Conservation (phyloP, 2,797 vertebrate species). For the Percopsis omiscomaycus region DNA sequence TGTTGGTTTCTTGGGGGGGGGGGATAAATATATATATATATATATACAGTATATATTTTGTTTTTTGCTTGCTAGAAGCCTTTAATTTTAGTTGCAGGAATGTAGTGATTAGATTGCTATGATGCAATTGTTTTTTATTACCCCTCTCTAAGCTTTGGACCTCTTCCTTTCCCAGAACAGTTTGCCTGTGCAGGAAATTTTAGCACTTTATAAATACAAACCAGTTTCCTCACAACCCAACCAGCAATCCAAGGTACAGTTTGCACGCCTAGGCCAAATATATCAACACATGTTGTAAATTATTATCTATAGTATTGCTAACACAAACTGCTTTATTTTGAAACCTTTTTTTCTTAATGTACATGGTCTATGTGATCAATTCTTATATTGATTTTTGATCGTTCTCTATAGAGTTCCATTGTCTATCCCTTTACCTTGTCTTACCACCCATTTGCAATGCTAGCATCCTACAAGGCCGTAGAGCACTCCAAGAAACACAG, state of each 20-base stretch:
- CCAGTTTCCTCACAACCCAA: slow-evolving; percentile 60
- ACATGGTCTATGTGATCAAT: not conserved
- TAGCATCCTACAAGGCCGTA: slow-evolving; percentile 82
- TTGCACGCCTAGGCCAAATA: not conserved
- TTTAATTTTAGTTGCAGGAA: not conserved
- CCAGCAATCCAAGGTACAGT: slow-evolving; percentile 75
- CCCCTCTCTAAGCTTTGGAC: not conserved
- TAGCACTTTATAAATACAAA: slow-evolving; percentile 81
- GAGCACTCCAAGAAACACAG: slow-evolving; percentile 79
- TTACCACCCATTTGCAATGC: slow-evolving; percentile 85
- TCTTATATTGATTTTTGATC: not conserved
- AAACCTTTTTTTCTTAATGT: no score
- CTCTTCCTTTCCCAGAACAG: slow-evolving; percentile 72
- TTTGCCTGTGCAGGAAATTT: slow-evolving; percentile 82
- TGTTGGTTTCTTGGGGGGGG: no score
- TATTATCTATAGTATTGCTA: no score
- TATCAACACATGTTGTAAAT: no score
- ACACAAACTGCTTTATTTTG: no score
- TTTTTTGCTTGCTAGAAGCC: no score
- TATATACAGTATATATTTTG: not conserved
- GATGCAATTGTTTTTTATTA: not conserved
- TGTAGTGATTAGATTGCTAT: not conserved
- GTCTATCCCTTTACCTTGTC: slow-evolving; percentile 79
- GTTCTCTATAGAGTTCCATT: slow-evolving; percentile 59
- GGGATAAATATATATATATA: no score